Conservation (phyloP, 2,797 vertebrate species). For the Oreochromis mossambicus region DNA sequence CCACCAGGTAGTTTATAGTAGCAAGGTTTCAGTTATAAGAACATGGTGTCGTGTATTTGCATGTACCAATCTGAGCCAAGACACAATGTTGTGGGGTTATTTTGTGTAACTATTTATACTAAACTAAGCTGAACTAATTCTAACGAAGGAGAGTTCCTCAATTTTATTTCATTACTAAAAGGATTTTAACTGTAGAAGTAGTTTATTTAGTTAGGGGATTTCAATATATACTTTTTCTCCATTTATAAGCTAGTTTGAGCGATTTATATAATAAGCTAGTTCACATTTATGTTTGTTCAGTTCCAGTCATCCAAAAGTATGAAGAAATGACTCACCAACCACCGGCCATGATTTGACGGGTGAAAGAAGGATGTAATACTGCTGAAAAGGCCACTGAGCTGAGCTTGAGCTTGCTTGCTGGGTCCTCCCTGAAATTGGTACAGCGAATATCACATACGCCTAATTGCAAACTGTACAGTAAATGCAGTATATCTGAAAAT, state of each 20-base stretch:
- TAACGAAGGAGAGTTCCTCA: not conserved
- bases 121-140: not conserved
- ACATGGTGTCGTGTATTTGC: not conserved
- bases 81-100: not conserved
- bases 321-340: conserved; percentile 85
- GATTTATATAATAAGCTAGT: not conserved
- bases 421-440: conserved; percentile 86
- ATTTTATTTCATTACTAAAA: not conserved
- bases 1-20: not conserved
- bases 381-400: conserved; percentile 93
- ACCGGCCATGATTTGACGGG: conserved; percentile 96
- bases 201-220: not conserved
- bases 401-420: conserved; percentile 91
- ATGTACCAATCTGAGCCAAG: not conserved
- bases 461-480: not conserved
- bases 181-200: not conserved
- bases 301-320: not conserved
- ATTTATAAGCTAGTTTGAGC: not conserved
- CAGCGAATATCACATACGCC: not conserved
- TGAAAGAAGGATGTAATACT: conserved; percentile 97
- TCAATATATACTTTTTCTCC: not conserved
- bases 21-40: not conserved
- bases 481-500: not conserved
- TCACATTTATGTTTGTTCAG: not conserved
- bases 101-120: not conserved